phyloP scores from a whole-genome alignment of 2,888 invertebrate species.

The Linnaemya vulpina region DNA sequence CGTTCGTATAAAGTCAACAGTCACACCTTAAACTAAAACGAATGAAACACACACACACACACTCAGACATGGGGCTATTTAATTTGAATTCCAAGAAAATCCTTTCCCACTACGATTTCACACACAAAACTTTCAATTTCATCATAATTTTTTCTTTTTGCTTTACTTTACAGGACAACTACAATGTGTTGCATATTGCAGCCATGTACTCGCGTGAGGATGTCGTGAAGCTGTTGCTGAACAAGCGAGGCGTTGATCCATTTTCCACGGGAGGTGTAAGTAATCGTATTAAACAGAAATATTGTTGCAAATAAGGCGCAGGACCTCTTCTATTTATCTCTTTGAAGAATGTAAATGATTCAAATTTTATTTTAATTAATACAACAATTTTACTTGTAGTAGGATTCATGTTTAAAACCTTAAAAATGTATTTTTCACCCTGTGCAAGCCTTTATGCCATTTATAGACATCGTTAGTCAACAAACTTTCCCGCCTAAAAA shows the following conservation, averaged over 20 bases:
- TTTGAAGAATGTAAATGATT: no score
- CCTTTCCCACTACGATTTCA: not conserved
- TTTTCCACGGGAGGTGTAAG: conserved; percentile 97
- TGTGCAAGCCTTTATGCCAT: not conserved
- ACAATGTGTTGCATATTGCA: conserved; percentile 97
- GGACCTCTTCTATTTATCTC: no score
- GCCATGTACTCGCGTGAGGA: conserved; percentile 98
- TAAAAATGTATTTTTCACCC: not conserved
- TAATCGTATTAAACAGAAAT: conserved; percentile 74
- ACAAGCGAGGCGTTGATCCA: conserved; percentile 95
- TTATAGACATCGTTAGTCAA: conserved; percentile 16
- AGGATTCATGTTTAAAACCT: no score
- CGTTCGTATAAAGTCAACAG: not conserved
- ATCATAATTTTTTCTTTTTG: conserved; percentile 3
- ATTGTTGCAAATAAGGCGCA: not conserved
- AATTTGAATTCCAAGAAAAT: conserved; percentile 13
- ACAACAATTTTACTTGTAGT: no score
- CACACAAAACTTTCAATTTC: conserved; percentile 32
- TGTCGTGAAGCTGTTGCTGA: conserved; percentile 94
- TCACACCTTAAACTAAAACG: conserved; percentile 47
- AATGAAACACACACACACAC: not conserved
- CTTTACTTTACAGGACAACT: conserved; percentile 91
- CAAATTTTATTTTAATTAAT: no score
- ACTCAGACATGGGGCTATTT: not conserved
- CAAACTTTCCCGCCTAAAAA: conserved; percentile 58